Evolutionary conservation across 2,888 invertebrate species (phyloP), one percentile per base, ranked within the genome.

Genomic region (Arenicola marina): DNA sequence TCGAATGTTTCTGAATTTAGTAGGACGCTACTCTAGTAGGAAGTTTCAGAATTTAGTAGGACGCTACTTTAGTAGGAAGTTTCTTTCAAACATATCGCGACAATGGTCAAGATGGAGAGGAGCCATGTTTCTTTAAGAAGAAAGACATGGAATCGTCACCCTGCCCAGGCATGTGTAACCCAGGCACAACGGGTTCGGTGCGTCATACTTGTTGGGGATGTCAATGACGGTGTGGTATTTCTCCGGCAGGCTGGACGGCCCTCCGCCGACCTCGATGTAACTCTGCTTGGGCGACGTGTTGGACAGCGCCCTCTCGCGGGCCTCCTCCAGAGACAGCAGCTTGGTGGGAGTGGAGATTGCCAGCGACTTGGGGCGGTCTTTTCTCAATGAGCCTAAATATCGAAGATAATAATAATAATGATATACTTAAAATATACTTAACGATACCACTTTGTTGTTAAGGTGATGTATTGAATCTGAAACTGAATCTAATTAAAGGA

Each of bases 161-260:
- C n/a, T 38, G 43, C 43, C 11, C 43, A 38, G n/a, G n/a, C 11
- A 15, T 15, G n/a, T 38, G 43, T n/a, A 38, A n/a, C n/a, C n/a
- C n/a, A n/a, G n/a, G n/a, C n/a, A n/a, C n/a, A n/a, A n/a, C n/a
- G 38, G 18, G 11, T 38, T 11, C 11, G 11, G 18, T 15, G 11
- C 11, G 15, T 31, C 53, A 53, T 53, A 71, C 70, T 71, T 68
- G 38, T 59, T 60, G 28, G 95, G 96, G 51, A 95, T 85, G 62
- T 96, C 95, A 70, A 97, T 87, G 2, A 97, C 91, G 0, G 97
- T 97, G 83, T 97, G 97, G 80, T 95, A 97, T 75, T 88, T 89
- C 59, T 89, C 84, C 65, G 91, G 88, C 79, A 95, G 81, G 83
- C 89, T 88, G 73, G 89, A 84, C 68, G 93, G 91, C 69, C 95